These are phyloP conservation scores for Criorhina ranunculi DNA, from an alignment of 2,888 invertebrate genomes.

Conservation along the genomic window DNA sequence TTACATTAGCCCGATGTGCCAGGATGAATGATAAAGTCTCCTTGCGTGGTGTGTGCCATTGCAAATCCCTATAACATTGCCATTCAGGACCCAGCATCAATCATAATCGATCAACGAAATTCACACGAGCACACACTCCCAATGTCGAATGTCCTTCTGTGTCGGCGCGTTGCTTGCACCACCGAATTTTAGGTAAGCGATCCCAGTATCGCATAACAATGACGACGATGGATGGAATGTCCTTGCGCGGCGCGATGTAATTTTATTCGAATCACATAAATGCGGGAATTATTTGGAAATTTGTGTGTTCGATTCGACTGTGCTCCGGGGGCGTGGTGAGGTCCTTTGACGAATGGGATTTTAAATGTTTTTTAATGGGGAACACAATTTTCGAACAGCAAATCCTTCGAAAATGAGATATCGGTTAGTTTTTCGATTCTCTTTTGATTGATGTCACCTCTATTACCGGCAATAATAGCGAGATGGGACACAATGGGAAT, in stretches of 20 bases:
- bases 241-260: slow-evolving; percentile 63
- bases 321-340: slow-evolving; percentile 60
- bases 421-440: slow-evolving; percentile 59
- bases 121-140: slow-evolving; percentile 64
- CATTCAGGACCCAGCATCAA: slow-evolving; percentile 68
- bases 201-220: slow-evolving; percentile 68
- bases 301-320: slow-evolving; percentile 48
- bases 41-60: background rate
- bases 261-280: slow-evolving; percentile 74
- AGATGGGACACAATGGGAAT: slow-evolving; percentile 48
- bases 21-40: slow-evolving; percentile 61
- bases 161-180: slow-evolving; percentile 16
- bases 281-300: slow-evolving; percentile 58
- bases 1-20: slow-evolving; percentile 42
- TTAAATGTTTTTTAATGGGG: slow-evolving; percentile 76
- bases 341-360: slow-evolving; percentile 72
- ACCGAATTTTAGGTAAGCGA: slow-evolving; percentile 56
- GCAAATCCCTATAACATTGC: slow-evolving; percentile 62
- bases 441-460: slow-evolving; percentile 69
- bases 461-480: slow-evolving; percentile 50
- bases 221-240: slow-evolving; percentile 38
- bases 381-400: slow-evolving; percentile 66
- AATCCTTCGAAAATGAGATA: slow-evolving; percentile 73
- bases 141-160: background rate
- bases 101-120: slow-evolving; percentile 76